phyloP scores from a whole-genome alignment of 2,113 vertebrate genomes.

The Oriolus oriolus region DNA sequence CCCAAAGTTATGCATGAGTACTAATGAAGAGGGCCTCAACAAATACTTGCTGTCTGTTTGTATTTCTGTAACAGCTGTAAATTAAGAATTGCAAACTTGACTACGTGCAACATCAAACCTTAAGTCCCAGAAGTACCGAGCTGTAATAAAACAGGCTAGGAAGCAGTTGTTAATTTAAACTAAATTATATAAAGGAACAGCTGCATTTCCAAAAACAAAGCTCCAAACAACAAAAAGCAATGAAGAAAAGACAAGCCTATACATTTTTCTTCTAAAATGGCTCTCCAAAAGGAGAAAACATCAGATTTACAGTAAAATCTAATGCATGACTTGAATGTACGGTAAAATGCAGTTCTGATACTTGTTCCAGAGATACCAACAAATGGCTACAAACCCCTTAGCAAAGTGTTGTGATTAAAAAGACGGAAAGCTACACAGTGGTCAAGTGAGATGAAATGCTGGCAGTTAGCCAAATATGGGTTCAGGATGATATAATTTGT shows the following conservation, averaged over 20 bases:
- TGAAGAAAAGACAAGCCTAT: background rate
- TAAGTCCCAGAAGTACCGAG: background rate
- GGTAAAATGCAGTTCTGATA: background rate
- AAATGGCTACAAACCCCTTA: background rate
- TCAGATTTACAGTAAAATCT: background rate
- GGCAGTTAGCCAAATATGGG: background rate
- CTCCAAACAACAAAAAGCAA: background rate
- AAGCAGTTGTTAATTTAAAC: background rate
- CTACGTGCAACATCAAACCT: background rate
- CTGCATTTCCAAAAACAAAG: slow-evolving; percentile 1
- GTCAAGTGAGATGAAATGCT: background rate
- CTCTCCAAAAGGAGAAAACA: background rate
- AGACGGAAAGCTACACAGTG: background rate
- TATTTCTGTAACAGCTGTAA: slow-evolving; percentile 4
- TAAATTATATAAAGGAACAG: background rate
- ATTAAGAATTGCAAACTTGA: background rate
- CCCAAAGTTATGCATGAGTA: background rate
- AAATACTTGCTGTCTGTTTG: background rate
- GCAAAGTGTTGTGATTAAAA: background rate
- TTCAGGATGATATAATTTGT: background rate
- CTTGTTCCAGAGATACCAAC: background rate
- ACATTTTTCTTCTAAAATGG: background rate
- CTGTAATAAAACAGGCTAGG: background rate
- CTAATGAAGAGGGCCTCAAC: background rate
- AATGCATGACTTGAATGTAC: background rate